Percentiles rank a stretch among this genome's conserved stretches.
Conservation (phyloP, 2,797 vertebrate genomes). For the Chanos chanos region DNA sequence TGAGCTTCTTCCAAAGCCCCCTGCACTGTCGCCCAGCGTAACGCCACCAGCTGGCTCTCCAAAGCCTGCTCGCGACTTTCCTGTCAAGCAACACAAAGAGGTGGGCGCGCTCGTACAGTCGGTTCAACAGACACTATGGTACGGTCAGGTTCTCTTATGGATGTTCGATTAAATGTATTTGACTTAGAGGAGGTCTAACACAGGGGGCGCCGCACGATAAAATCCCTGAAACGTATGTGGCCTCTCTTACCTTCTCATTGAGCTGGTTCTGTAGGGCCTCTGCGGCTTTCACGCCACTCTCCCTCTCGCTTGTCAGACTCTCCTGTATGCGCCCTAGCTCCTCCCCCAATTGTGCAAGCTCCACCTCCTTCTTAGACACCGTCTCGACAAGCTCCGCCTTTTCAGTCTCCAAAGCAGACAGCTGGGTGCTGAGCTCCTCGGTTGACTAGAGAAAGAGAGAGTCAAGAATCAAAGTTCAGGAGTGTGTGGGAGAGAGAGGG, state of each 20-base stretch:
- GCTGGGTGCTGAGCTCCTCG: slow-evolving; percentile 58
- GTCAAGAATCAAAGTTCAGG: not conserved
- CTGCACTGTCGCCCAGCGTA: slow-evolving; percentile 73
- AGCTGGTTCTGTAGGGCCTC: slow-evolving; percentile 70
- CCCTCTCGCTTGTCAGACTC: slow-evolving; percentile 62
- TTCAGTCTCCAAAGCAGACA: slow-evolving; percentile 71
- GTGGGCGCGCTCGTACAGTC: not conserved
- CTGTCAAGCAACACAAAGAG: slow-evolving; percentile 52
- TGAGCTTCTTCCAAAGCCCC: slow-evolving; percentile 73
- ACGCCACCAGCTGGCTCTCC: slow-evolving; percentile 64
- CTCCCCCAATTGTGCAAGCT: slow-evolving; percentile 58
- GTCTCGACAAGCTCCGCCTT: slow-evolving; percentile 65
- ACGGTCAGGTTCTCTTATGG: too few species aligned
- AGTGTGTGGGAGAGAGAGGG: not conserved
- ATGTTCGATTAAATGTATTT: not conserved
- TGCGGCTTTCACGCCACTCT: slow-evolving; percentile 59
- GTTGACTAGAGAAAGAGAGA: slow-evolving; percentile 55
- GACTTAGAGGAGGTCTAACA: not conserved
- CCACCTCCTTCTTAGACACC: slow-evolving; percentile 60
- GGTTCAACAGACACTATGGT: not conserved
- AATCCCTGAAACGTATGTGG: too few species aligned
- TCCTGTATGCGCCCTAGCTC: slow-evolving; percentile 71
- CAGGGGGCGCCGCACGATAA: not conserved
- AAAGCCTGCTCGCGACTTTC: slow-evolving; percentile 70
- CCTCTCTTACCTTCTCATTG: slow-evolving; percentile 84